A percentile compares a stretch with the other conserved stretches of the same genome.
These are phyloP conservation scores for Perdita meconis DNA, from an alignment of 2,888 invertebrate species.

Conservation along the genomic window DNA sequence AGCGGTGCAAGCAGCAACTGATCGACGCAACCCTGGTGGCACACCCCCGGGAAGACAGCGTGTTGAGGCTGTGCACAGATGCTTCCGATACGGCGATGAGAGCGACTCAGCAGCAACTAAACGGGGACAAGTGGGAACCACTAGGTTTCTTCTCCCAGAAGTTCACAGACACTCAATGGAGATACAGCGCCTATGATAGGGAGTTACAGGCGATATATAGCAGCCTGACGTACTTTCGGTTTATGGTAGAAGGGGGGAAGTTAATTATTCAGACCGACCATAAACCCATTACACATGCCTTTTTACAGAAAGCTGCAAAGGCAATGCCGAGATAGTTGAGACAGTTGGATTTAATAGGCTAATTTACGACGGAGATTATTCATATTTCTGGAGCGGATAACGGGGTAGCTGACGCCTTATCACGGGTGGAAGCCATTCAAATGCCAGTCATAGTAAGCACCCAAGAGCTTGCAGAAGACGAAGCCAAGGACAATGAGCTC, in stretches of 20 bases:
- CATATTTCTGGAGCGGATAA: conserved; percentile 3
- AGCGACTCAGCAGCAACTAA: conserved; percentile 1
- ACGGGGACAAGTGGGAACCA: conserved; percentile 11
- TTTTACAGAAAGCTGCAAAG: conserved; percentile 55
- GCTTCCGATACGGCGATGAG: conserved; percentile 22
- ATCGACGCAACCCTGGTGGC: neutral
- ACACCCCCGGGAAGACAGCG: neutral
- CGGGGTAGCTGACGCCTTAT: neutral
- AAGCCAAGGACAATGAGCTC: neutral
- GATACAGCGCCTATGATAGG: no score
- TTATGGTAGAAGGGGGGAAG: no score
- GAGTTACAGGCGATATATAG: no score
- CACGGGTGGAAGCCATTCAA: neutral
- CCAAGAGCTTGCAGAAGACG: neutral
- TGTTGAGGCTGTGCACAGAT: neutral
- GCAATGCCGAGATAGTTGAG: conserved; percentile 60
- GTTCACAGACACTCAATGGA: no score
- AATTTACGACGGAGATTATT: conserved; percentile 11
- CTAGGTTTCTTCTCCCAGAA: conserved; percentile 27
- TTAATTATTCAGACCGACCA: conserved; percentile 25
- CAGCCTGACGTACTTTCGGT: no score
- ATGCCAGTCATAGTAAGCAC: neutral
- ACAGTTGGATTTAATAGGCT: neutral
- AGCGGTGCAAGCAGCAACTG: neutral
- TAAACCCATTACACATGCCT: conserved; percentile 33